phyloP scores from a whole-genome alignment of 2,888 invertebrate species.

The Rhorus exstirpatorius region DNA sequence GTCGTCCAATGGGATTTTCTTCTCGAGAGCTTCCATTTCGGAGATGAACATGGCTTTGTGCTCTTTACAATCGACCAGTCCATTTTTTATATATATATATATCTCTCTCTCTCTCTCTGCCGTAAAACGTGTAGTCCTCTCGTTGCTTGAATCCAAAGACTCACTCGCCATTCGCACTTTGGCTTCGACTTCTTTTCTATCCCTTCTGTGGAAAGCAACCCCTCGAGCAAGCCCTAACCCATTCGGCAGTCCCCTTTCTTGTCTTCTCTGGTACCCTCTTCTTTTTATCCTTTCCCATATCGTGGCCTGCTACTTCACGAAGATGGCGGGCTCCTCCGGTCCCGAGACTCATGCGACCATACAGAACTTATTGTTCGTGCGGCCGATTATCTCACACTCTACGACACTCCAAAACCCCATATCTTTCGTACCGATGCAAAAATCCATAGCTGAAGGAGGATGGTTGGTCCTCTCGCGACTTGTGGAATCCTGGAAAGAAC shows the following conservation, averaged over 20 bases:
- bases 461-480: slow-evolving; percentile 51
- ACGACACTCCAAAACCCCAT: slow-evolving; percentile 22
- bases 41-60: slow-evolving; percentile 66
- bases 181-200: slow-evolving; percentile 41
- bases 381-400: slow-evolving; percentile 77
- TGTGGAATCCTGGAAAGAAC: slow-evolving; percentile 47
- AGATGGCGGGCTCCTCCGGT: slow-evolving; percentile 65
- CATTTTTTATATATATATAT: slow-evolving; percentile 68
- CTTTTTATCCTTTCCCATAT: slow-evolving; percentile 39
- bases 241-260: slow-evolving; percentile 70
- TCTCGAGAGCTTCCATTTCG: slow-evolving; percentile 74
- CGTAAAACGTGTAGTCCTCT: slow-evolving; percentile 28
- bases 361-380: slow-evolving; percentile 76
- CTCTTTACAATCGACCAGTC: slow-evolving; percentile 72
- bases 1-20: slow-evolving; percentile 74
- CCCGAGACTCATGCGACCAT: slow-evolving; percentile 43
- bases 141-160: slow-evolving; percentile 30
- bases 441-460: slow-evolving; percentile 57
- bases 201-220: slow-evolving; percentile 36
- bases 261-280: slow-evolving; percentile 53
- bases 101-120: slow-evolving; percentile 63
- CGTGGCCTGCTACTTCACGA: slow-evolving; percentile 67
- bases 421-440: slow-evolving; percentile 48
- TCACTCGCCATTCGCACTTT: slow-evolving; percentile 50
- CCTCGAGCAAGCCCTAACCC: slow-evolving; percentile 67